Percentiles rank a stretch among this genome's conserved stretches.
Evolutionary conservation across 2,113 vertebrate species (phyloP).

Genomic region (Triplophysa siluroides): DNA sequence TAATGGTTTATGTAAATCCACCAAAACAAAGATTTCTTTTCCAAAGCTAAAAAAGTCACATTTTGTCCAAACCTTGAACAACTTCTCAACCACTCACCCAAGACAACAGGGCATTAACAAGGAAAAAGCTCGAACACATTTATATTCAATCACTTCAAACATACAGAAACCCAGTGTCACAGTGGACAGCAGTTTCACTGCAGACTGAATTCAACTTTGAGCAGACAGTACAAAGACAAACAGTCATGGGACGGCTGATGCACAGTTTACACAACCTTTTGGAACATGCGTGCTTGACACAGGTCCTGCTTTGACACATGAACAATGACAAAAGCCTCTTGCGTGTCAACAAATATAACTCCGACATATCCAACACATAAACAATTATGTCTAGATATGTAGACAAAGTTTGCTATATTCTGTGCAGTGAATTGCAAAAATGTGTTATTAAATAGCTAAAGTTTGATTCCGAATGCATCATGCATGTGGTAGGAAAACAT

Average conservation of each 20-base stretch:
- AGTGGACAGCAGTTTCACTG: not conserved
- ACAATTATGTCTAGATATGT: not conserved
- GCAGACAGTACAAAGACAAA: conserved; percentile 11
- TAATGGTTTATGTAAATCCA: not conserved
- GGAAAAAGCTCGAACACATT: not conserved
- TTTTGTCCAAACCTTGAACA: conserved; percentile 1
- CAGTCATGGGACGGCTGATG: conserved; percentile 18
- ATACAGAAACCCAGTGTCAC: not conserved
- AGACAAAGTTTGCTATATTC: conserved; percentile 1
- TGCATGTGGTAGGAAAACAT: not conserved
- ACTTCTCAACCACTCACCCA: not conserved
- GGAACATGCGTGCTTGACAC: not conserved
- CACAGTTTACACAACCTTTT: conserved; percentile 34
- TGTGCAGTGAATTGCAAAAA: not conserved
- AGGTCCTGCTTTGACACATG: conserved; percentile 24
- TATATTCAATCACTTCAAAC: not conserved
- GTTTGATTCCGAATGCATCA: not conserved
- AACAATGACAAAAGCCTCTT: conserved; percentile 21
- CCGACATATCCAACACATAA: not conserved
- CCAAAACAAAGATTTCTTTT: not conserved
- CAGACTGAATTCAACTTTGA: conserved; percentile 36
- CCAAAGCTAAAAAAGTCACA: not conserved
- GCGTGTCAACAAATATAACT: not conserved
- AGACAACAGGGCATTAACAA: not conserved
- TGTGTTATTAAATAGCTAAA: not conserved